phyloP scores from a whole-genome alignment of 2,888 invertebrate genomes.

The Cosmia trapezina region DNA sequence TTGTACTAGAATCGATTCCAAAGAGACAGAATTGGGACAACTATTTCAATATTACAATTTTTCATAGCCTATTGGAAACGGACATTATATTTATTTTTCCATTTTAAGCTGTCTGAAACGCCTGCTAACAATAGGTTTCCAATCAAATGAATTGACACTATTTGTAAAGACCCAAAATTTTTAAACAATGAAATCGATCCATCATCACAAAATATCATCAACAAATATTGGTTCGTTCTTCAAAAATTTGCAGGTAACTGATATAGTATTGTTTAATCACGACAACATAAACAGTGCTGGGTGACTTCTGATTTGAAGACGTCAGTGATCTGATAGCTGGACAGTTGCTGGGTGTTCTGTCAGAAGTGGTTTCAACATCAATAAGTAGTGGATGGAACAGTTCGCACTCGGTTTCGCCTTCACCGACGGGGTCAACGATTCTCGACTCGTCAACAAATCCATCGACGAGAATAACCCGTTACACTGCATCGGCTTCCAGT shows the following conservation, averaged over 20 bases:
- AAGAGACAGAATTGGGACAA: constrained; percentile 50
- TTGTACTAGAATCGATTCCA: constrained; percentile 46
- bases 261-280: constrained; percentile 2
- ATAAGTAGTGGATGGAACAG: constrained; percentile 74
- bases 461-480: constrained; percentile 90
- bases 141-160: constrained; percentile 10
- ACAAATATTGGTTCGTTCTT: neutral
- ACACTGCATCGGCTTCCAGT: constrained; percentile 86
- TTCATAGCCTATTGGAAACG: constrained; percentile 42
- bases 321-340: constrained; percentile 11
- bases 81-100: constrained; percentile 33
- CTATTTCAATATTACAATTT: constrained; percentile 44
- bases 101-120: constrained; percentile 18
- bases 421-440: constrained; percentile 87
- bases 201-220: constrained; percentile 3
- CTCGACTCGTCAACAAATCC: constrained; percentile 89
- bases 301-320: constrained; percentile 13
- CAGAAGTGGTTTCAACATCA: constrained; percentile 53
- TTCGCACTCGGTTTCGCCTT: constrained; percentile 83
- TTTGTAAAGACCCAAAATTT: constrained; percentile 17
- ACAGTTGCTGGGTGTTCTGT: constrained; percentile 44
- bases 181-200: constrained; percentile 6
- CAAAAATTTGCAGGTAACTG: constrained; percentile 7
- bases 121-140: neutral
- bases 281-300: constrained; percentile 7